phyloP scores from a whole-genome alignment of 2,888 invertebrate species.

The Callyntrura sp. region DNA sequence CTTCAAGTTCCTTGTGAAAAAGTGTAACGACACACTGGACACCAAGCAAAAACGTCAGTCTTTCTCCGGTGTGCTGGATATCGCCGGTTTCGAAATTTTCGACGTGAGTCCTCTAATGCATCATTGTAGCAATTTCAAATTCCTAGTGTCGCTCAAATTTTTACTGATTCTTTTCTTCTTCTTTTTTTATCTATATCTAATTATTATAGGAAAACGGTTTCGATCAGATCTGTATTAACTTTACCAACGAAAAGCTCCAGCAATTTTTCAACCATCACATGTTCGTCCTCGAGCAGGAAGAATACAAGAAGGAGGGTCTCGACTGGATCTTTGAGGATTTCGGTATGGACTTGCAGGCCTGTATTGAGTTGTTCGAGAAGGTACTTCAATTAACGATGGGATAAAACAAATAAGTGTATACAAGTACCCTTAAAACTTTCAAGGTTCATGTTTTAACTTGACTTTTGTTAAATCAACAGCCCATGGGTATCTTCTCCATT shows the following conservation, averaged over 20 bases:
- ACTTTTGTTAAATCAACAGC: slow-evolving; percentile 55
- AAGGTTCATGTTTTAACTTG: not conserved
- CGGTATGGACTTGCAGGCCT: slow-evolving; percentile 98
- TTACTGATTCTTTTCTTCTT: not conserved
- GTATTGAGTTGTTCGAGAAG: slow-evolving; percentile 98
- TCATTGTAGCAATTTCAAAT: no score
- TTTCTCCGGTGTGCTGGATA: slow-evolving; percentile 88
- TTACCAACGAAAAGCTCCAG: slow-evolving; percentile 99
- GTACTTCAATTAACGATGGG: slow-evolving; percentile 87
- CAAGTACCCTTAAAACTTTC: not conserved
- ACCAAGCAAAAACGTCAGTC: slow-evolving; percentile 87
- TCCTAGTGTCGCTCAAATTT: no score
- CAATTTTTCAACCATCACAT: slow-evolving; percentile 99
- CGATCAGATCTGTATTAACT: slow-evolving; percentile 97
- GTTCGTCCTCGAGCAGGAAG: slow-evolving; percentile 99
- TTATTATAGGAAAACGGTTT: slow-evolving; percentile 94
- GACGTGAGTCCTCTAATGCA: slow-evolving; percentile 86
- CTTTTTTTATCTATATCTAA: not conserved
- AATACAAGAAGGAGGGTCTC: slow-evolving; percentile 96
- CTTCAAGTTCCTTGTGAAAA: slow-evolving; percentile 87
- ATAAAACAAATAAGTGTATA: no score
- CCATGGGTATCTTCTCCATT: slow-evolving; percentile 81
- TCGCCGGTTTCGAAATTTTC: slow-evolving; percentile 89
- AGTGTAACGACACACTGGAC: slow-evolving; percentile 87
- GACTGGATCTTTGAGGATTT: slow-evolving; percentile 98